Evolutionary conservation across 2,797 vertebrate genomes (phyloP), one percentile per base, ranked within the genome.

Genomic region (Sebastes taczanowskii): DNA sequence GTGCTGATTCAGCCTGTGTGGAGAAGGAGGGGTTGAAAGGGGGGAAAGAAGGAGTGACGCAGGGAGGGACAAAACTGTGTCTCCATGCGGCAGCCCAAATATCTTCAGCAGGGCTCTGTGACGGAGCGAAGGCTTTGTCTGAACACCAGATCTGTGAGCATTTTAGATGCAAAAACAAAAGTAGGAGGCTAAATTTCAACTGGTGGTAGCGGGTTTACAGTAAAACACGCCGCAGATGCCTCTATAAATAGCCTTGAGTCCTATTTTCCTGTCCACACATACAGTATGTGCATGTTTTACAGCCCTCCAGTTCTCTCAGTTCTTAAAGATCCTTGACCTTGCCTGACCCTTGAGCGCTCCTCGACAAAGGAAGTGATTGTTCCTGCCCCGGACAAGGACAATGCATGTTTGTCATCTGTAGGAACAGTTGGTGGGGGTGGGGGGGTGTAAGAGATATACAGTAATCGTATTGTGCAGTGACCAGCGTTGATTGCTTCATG

Each of bases 1-100:
- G 80, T 91, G 90, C 92, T 90, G 91, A 94, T 88, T 93, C 87
- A 85, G 91, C 67, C 81, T 61, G 78, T 58, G 81, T 38, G 30
- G 27, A 67, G 59, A 80, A 42, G 68, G 81, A 86, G 73, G 71
- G 77, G 35, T 66, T 65, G 68, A 74, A 74, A 42, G 38, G 38
- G 46, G 80, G 46, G 52, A 67, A 68, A 70, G 71, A 83, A 85
- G 80, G 75, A 86, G 64, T 72, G 85, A 86, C 3, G 49, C 82
- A 74, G 66, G 56, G 73, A 67, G 77, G 35, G 74, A 74, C 62
- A 71, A 72, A 79, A 82, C 75, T 49, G 46, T 64, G 74, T 83
- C 61, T 80, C 72, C 69, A 18, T 69, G 55, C 32, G 80, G 78
- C 79, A 56, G 69, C 77, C 52, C n/a, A 82, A 86, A 74, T 69